These are phyloP conservation scores for Anarsia innoxiella DNA, from an alignment of 2,888 invertebrate species.

Conservation along the genomic window DNA sequence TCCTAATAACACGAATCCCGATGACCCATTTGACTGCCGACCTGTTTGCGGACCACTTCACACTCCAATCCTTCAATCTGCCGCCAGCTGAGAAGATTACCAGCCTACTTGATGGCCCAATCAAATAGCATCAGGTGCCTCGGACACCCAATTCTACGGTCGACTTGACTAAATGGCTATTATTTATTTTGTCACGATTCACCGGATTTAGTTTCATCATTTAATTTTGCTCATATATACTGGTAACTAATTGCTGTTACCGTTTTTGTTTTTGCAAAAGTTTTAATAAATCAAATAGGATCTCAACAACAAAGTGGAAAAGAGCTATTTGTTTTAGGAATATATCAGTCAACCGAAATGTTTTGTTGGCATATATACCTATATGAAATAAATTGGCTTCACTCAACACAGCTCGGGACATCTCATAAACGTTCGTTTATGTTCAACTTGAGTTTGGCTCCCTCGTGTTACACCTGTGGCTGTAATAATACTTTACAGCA, in stretches of 20 bases:
- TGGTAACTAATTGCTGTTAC: no score
- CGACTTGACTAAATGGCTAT: background rate
- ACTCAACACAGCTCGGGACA: background rate
- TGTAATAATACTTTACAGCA: constrained; percentile 53
- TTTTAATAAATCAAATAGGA: no score
- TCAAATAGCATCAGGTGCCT: constrained; percentile 9
- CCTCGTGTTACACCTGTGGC: constrained; percentile 57
- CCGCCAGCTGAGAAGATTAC: background rate
- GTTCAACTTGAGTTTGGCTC: constrained; percentile 43
- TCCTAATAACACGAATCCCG: constrained; percentile 43
- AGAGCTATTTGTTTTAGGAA: no score
- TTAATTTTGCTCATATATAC: no score
- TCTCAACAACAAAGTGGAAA: no score
- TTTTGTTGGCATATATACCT: no score
- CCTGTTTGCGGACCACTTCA: constrained; percentile 45
- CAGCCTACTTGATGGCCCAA: constrained; percentile 18
- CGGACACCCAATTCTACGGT: background rate
- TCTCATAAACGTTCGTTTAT: constrained; percentile 43
- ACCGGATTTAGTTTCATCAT: no score
- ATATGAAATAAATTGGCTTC: background rate
- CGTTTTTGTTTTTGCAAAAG: no score
- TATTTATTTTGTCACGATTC: no score
- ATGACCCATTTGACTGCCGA: constrained; percentile 49
- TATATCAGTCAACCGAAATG: no score
- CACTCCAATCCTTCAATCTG: constrained; percentile 31